Base-by-base conservation (phyloP, 2,797 vertebrate species). In the Odontamblyopus rebecca region DNA sequence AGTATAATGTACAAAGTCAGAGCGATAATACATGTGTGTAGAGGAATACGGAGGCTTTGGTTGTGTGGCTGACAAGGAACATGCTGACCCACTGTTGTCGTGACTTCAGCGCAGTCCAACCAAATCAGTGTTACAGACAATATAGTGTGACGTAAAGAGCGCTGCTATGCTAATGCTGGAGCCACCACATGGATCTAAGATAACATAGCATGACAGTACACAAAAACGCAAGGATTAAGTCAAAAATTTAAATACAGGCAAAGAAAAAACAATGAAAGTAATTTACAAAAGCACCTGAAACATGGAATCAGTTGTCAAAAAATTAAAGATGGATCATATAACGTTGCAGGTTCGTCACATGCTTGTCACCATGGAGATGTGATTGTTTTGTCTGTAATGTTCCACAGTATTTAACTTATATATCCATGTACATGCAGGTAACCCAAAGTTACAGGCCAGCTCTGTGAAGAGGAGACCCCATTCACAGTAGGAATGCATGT, bases 21-120 rank as follows among this genome's bases (percentile, higher is more conserved):
- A 48, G 9, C 23, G 30, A 68, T n/a, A 32, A n/a, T 63, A 50
- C 56, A 38, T 38, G 12, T 26, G 64, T 7, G 70, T 66, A 30
- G 63, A 71, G 51, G 72, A 15, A 61, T 23, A 19, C 26, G 44
- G 61, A 48, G 51, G n/a, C 41, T 44, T 9, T 12, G 41, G 57
- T 61, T 69, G 72, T 63, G 56, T 64, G 59, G 68, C 60, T 69
- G 82, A 83, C 82, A 75, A 61, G 57, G 75, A 83, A 75, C 80
- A 77, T 72, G 86, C 83, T 80, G 89, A 88, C 83, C 84, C 78
- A 83, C 82, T 77, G 67, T 26, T 11, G 51, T 56, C 50, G 32
- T 73, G 79, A 83, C 85, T 83, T 61, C 61, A 56, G 73, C 65
- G 68, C 80, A 85, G 82, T 90, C 89, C 64, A 82, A 78, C 82